Evolutionary conservation across 2,888 invertebrate species (phyloP).

Genomic region (Rosalia funebris): DNA sequence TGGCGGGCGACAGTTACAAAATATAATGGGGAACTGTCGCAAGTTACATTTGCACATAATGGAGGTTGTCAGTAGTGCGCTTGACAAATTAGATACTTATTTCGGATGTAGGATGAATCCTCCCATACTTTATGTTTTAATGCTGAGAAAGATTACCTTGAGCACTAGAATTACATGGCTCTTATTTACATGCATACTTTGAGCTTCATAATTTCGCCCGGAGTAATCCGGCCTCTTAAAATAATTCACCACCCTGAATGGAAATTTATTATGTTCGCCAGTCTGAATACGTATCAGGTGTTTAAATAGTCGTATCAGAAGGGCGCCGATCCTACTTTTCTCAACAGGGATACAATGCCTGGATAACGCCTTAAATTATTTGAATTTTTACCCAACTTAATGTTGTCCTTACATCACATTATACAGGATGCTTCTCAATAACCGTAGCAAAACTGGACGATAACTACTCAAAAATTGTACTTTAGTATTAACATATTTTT

Average conservation of each 20-base stretch:
- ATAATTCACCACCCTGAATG: slow-evolving; percentile 26
- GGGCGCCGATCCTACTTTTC: slow-evolving; percentile 3
- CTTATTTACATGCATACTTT: slow-evolving; percentile 33
- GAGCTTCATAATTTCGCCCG: slow-evolving; percentile 27
- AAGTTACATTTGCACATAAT: slow-evolving; percentile 30
- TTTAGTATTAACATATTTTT: too few species aligned
- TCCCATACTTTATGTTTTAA: slow-evolving; percentile 30
- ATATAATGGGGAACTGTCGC: slow-evolving; percentile 21
- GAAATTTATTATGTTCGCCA: slow-evolving; percentile 27
- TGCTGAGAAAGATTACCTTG: slow-evolving; percentile 30
- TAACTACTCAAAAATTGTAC: too few species aligned
- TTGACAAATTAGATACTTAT: slow-evolving; percentile 43
- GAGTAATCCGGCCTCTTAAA: slow-evolving; percentile 32
- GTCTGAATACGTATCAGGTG: slow-evolving; percentile 28
- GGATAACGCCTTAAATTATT: background rate
- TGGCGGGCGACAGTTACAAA: slow-evolving; percentile 19
- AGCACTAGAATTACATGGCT: slow-evolving; percentile 29
- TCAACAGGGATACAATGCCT: background rate
- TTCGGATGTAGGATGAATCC: slow-evolving; percentile 26
- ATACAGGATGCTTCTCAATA: too few species aligned
- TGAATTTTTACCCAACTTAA: background rate
- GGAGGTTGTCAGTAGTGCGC: slow-evolving; percentile 37
- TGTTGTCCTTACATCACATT: too few species aligned
- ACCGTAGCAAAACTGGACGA: too few species aligned
- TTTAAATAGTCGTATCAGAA: slow-evolving; percentile 27